Evolutionary conservation across 2,888 invertebrate species (phyloP).

Genomic region (Labia minor): DNA sequence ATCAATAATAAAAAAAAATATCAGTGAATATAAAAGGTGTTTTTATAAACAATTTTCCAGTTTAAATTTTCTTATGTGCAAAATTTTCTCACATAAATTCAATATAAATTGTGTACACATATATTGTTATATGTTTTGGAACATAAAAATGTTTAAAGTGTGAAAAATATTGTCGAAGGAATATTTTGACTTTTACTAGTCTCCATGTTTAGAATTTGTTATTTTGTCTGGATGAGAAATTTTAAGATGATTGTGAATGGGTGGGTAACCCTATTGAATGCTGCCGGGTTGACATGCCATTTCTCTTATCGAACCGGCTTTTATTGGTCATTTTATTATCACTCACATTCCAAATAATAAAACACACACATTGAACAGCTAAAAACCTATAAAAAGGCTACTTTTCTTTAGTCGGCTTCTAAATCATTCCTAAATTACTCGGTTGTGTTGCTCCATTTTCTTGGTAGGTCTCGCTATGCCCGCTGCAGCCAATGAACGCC

Average conservation of each 20-base stretch:
- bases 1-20: too few species aligned
- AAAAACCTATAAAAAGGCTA: background rate
- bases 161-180: too few species aligned
- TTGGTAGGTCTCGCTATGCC: background rate
- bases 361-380: background rate
- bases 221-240: background rate
- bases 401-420: background rate
- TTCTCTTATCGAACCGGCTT: background rate
- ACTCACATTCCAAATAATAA: background rate
- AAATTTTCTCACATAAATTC: too few species aligned
- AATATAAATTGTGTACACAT: too few species aligned
- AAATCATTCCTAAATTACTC: background rate
- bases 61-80: too few species aligned
- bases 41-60: too few species aligned
- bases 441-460: background rate
- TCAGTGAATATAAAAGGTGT: too few species aligned
- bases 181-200: background rate
- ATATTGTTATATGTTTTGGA: too few species aligned
- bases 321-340: background rate
- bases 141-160: too few species aligned
- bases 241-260: background rate
- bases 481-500: background rate
- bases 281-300: background rate
- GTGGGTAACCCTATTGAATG: background rate
- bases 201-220: slow-evolving; percentile 1